A percentile compares a stretch with the other conserved stretches of the same genome.
phyloP scores from a whole-genome alignment of 1,140 invertebrate genomes.

The Helicoverpa armigera region DNA sequence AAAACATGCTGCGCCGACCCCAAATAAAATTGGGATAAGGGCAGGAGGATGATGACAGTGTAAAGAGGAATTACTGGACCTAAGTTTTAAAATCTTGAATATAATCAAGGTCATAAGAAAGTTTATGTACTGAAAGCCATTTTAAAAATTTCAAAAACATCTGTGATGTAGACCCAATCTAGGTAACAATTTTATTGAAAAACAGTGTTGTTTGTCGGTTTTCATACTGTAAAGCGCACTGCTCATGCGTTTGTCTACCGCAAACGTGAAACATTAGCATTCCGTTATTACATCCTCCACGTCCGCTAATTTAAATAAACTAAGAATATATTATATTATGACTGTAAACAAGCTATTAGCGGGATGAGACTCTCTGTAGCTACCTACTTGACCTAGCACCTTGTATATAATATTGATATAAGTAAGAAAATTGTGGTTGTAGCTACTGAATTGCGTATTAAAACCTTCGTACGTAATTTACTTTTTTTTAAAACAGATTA shows the following conservation, averaged over 20 bases:
- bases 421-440: slow-evolving; percentile 20
- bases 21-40: too few species aligned
- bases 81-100: too few species aligned
- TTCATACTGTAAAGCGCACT: background rate
- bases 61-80: too few species aligned
- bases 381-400: slow-evolving; percentile 26
- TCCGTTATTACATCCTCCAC: slow-evolving; percentile 9
- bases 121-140: background rate
- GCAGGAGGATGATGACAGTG: too few species aligned
- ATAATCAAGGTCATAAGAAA: too few species aligned
- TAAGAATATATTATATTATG: slow-evolving; percentile 31
- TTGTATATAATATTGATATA: slow-evolving; percentile 12
- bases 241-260: background rate
- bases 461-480: background rate
- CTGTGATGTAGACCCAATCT: background rate
- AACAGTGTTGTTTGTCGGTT: background rate
- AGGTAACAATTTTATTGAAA: too few species aligned
- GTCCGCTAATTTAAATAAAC: slow-evolving; percentile 33
- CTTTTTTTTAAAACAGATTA: too few species aligned
- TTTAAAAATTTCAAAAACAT: background rate
- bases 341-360: slow-evolving; percentile 28
- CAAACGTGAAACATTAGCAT: slow-evolving; percentile 4
- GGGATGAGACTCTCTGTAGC: slow-evolving; percentile 29
- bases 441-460: background rate
- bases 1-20: too few species aligned